phyloP scores from a whole-genome alignment of 2,888 invertebrate genomes.

The Zaprionus obscuricornis region DNA sequence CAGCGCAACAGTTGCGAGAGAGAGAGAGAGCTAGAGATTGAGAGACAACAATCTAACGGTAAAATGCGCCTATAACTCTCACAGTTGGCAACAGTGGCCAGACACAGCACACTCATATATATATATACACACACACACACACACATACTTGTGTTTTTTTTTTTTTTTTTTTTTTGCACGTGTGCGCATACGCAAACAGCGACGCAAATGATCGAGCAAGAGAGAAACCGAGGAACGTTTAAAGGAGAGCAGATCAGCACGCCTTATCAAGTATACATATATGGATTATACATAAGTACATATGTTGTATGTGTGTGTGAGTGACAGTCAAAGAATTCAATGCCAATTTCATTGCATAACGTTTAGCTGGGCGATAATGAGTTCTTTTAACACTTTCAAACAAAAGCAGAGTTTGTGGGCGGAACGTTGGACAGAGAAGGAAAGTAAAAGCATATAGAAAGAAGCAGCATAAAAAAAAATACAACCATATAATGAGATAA shows the following conservation, averaged over 20 bases:
- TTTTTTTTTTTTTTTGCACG: constrained; percentile 23
- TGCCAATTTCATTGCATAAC: constrained; percentile 54
- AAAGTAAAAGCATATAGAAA: constrained; percentile 22
- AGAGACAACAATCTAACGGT: constrained; percentile 23
- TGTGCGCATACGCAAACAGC: constrained; percentile 32
- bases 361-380: constrained; percentile 29
- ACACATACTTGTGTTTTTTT: not conserved
- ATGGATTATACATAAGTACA: not conserved
- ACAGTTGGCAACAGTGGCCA: constrained; percentile 46
- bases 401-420: constrained; percentile 2
- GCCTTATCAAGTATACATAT: constrained; percentile 20
- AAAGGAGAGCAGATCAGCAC: constrained; percentile 21
- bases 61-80: constrained; percentile 15
- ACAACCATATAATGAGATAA: not conserved
- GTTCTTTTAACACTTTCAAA: constrained; percentile 5
- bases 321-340: constrained; percentile 38
- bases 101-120: no score
- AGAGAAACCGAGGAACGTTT: constrained; percentile 1
- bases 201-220: constrained; percentile 27
- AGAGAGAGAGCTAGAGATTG: constrained; percentile 6
- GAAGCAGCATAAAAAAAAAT: no score
- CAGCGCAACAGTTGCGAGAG: constrained; percentile 60
- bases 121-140: constrained; percentile 6
- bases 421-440: constrained; percentile 6
- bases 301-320: constrained; percentile 1